Evolutionary conservation across 1,140 invertebrate species (phyloP), one percentile per base, ranked within the genome.

Genomic region (Danaus plexippus): DNA sequence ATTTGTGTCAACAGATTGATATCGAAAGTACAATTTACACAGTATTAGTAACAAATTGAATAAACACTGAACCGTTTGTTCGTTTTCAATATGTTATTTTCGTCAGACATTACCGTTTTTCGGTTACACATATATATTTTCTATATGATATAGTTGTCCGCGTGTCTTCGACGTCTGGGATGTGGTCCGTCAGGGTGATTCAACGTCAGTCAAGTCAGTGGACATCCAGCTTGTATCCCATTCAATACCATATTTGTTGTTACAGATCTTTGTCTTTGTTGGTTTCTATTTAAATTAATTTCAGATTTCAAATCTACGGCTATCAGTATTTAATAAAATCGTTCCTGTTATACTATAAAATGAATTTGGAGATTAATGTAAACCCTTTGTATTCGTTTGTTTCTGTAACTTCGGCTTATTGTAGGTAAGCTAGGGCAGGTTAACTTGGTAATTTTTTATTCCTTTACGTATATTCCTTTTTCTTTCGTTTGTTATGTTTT

Each of bases 141-240:
- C 15, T 48, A 47, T 47, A 8, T 12, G 9, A 5, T 47, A 52
- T 43, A 52, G 43, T 41, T 44, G 42, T 32, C 7, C 5, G 2
- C n/a, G 51, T 43, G 42, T 15, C 42, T 52, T 43, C 41, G 51
- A 52, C n/a, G 11, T 52, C 22, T 43, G 42, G 13, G 12, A 57
- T 40, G 32, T 48, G 40, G 45, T 13, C 13, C 44, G 52, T 57
- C 43, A 47, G 50, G 48, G 55, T 54, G 59, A 61, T 58, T 65
- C 63, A 65, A 57, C 54, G 61, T 65, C 63, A 65, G 61, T 65
- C 63, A 61, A 46, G 12, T 49, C 49, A 40, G 47, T 22, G 13
- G 53, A 61, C 45, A 50, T 49, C 12, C 22, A 43, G 55, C 22
- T 22, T 11, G 48, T 43, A 47, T 51, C n/a, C 59, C 41, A 61